Evolutionary conservation across 64 coral and sea anemone species (phyloP), one percentile per base, ranked within the genome.

Genomic region (Anthopleura sola): DNA sequence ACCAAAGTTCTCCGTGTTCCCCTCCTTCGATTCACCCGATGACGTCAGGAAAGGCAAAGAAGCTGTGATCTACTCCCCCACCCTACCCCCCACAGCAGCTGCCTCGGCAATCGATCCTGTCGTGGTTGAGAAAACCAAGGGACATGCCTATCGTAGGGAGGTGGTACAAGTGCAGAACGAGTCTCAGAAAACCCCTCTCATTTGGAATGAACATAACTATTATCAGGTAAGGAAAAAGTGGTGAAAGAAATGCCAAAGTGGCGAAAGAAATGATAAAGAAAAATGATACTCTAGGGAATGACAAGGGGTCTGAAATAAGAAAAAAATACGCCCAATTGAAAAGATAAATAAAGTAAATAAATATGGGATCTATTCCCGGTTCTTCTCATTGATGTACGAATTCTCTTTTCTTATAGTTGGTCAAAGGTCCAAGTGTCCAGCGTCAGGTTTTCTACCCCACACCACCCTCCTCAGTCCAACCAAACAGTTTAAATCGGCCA

Each of bases 21-120:
- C 94, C 6, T 89, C 86, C 3, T 92, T 92, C 46, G 94, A 97
- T 54, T 92, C 94, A 21, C 94, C 94, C 1, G 94, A 97, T 90
- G 94, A 97, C 87, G 75, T 90, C 83, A 97, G 90, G 23, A 97
- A 92, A 71, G 94, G 94, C 20, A 92, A 87, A 68, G 77, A 84
- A 21, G 90, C 87, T 14, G 85, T 76, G 23, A 81, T 84, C 12
- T 86, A 77, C 14, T 76, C 88, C 46, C 64, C 94, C 48, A 97
- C 94, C 28, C 90, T 97, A 49, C 94, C 94, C 14, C 80, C 91
- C 24, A 97, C 90, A 21, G 94, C 90, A 4, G 82, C 90, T 19
- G 90, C 94, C 17, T 97, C 94, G 24, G 90, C 94, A 55, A 81
- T 90, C 75, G 94, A 97, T 54, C 90, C 94, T 28, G 85, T 58